Evolutionary conservation across 1,140 invertebrate genomes (phyloP).

Genomic region (Pseudoatta argentina): DNA sequence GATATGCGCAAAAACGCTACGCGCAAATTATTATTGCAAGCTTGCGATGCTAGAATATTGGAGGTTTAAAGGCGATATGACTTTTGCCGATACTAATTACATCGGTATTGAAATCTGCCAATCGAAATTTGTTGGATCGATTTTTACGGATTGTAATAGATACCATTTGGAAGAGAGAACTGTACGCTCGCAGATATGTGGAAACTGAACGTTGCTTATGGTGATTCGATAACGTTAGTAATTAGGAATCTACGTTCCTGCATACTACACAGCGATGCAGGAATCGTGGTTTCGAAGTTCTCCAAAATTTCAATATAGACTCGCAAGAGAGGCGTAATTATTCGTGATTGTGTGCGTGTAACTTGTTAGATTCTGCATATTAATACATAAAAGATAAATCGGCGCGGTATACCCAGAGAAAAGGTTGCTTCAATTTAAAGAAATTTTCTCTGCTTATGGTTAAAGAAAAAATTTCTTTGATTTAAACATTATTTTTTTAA

Average conservation of each 20-base stretch:
- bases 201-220: neutral
- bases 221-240: conserved; percentile 17
- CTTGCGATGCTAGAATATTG: neutral
- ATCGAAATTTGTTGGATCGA: neutral
- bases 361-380: conserved; percentile 29
- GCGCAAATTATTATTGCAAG: neutral
- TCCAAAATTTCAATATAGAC: conserved; percentile 23
- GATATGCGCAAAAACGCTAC: too few relatives aligned
- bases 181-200: neutral
- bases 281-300: conserved; percentile 10
- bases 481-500: too few relatives aligned
- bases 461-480: too few relatives aligned
- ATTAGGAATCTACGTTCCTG: conserved; percentile 21
- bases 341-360: neutral
- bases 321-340: neutral
- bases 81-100: neutral
- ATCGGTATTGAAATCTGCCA: neutral
- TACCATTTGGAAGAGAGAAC: neutral
- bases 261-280: neutral
- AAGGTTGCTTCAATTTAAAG: too few relatives aligned
- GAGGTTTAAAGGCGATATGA: conserved; percentile 21
- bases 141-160: conserved; percentile 1
- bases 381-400: conserved; percentile 41
- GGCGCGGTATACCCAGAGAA: too few relatives aligned
- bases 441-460: too few relatives aligned